A percentile compares a stretch with the other conserved stretches of the same genome.
These are phyloP conservation scores for Urocitellus parryii DNA, from an alignment of 2,113 vertebrate species.

Conservation along the genomic window DNA sequence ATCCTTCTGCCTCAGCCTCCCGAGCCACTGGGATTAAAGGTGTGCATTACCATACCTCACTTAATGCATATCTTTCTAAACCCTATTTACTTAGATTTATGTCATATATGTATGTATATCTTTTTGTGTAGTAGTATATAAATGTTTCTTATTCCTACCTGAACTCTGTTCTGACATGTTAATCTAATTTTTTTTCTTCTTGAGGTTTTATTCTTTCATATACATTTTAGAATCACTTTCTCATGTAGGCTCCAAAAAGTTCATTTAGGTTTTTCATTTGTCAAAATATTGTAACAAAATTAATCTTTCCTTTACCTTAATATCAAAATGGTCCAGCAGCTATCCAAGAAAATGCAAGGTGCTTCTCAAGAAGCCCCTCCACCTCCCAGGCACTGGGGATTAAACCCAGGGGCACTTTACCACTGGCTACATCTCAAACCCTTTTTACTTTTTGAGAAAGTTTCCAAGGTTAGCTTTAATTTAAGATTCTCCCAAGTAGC, in stretches of 20 bases:
- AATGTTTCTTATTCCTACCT: not conserved
- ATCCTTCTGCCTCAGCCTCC: too few relatives aligned
- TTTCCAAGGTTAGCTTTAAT: too few relatives aligned
- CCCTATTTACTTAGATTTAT: slow-evolving; percentile 3
- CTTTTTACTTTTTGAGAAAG: too few relatives aligned
- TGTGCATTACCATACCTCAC: too few relatives aligned
- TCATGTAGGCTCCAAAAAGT: not conserved
- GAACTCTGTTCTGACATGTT: slow-evolving; percentile 9
- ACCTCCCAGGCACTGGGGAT: too few relatives aligned
- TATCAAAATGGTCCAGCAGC: not conserved
- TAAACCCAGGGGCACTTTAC: too few relatives aligned
- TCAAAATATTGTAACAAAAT: not conserved
- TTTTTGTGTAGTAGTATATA: not conserved
- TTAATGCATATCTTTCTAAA: not conserved
- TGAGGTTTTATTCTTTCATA: not conserved
- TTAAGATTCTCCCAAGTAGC: too few relatives aligned
- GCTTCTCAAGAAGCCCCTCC: not conserved
- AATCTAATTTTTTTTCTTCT: slow-evolving; percentile 10
- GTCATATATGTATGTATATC: not conserved
- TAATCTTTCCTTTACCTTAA: slow-evolving; percentile 43
- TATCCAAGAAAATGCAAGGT: not conserved
- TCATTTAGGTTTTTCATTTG: slow-evolving; percentile 51
- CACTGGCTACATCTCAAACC: too few relatives aligned
- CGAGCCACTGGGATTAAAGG: too few relatives aligned
- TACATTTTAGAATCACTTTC: slow-evolving; percentile 17